Evolutionary conservation across 2,797 vertebrate genomes (phyloP).

Genomic region (Schizothorax lantsangensis): DNA sequence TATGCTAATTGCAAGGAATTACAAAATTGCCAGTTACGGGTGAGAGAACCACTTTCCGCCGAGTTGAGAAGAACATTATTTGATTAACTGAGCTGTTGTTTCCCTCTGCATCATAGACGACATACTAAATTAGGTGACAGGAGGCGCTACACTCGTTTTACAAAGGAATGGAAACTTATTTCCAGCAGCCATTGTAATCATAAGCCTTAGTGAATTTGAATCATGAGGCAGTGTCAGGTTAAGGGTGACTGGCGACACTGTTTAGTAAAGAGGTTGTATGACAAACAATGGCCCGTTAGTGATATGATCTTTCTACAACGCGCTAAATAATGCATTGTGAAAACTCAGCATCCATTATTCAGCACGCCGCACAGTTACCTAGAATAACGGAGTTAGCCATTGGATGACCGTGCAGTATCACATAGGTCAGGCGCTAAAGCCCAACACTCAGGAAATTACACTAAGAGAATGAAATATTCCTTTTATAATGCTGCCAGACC

Average conservation of each 20-base stretch:
- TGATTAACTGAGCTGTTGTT: constrained; percentile 66
- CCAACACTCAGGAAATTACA: constrained; percentile 61
- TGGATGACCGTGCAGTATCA: constrained; percentile 51
- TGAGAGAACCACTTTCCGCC: constrained; percentile 64
- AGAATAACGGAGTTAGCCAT: constrained; percentile 51
- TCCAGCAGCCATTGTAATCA: constrained; percentile 69
- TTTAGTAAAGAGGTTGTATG: constrained; percentile 81
- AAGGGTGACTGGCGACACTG: constrained; percentile 74
- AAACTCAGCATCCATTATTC: constrained; percentile 77
- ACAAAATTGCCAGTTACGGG: constrained; percentile 65
- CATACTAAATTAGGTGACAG: constrained; percentile 22
- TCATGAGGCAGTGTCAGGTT: constrained; percentile 79
- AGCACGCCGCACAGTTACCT: constrained; percentile 59
- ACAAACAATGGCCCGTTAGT: constrained; percentile 67
- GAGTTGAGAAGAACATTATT: constrained; percentile 67
- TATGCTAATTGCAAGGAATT: constrained; percentile 52
- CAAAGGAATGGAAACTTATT: constrained; percentile 75
- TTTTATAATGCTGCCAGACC: background rate
- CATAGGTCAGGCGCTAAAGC: constrained; percentile 40
- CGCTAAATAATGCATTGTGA: constrained; percentile 80
- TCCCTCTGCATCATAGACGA: constrained; percentile 36
- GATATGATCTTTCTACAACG: constrained; percentile 80
- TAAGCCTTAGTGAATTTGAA: constrained; percentile 72
- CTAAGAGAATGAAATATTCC: constrained; percentile 40
- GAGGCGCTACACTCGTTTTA: constrained; percentile 57